Conservation (phyloP, 2,888 invertebrate genomes). For the Trissonchulus latispiculum region DNA sequence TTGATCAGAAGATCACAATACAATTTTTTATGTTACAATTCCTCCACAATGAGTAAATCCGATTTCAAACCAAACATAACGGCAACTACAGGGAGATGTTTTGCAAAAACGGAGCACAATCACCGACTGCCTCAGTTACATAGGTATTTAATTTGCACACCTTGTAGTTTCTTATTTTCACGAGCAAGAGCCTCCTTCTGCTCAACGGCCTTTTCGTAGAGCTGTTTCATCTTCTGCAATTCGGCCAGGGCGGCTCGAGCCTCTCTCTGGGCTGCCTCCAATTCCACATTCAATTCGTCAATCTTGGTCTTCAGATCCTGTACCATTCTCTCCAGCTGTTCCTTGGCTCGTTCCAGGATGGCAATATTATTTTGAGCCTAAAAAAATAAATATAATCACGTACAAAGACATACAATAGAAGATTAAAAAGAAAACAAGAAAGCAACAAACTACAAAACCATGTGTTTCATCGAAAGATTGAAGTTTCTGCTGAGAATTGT, state of each 20-base stretch:
- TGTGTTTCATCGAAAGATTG: no score
- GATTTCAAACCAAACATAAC: no score
- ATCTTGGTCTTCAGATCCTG: slow-evolving; percentile 77
- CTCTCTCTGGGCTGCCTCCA: slow-evolving; percentile 76
- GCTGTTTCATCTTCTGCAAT: slow-evolving; percentile 72
- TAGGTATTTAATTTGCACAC: slow-evolving; percentile 55
- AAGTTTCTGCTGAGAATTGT: no score
- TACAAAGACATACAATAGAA: no score
- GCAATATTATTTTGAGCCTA: slow-evolving; percentile 81
- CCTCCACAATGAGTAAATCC: no score
- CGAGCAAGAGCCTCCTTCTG: slow-evolving; percentile 78
- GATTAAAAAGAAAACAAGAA: no score
- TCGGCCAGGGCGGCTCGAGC: slow-evolving; percentile 78
- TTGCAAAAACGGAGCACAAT: no score
- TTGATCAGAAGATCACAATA: no score
- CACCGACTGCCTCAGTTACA: no score
- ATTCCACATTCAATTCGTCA: slow-evolving; percentile 78
- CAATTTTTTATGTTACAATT: no score
- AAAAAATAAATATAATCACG: slow-evolving; percentile 23
- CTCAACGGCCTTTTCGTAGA: slow-evolving; percentile 88
- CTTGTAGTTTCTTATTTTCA: slow-evolving; percentile 91
- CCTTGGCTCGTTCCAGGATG: slow-evolving; percentile 80
- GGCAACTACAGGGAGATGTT: no score
- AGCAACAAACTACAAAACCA: no score
- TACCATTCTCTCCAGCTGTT: slow-evolving; percentile 77